These are phyloP conservation scores for Rotaria magnacalcarata DNA, from an alignment of 2,888 invertebrate genomes.

Conservation along the genomic window DNA sequence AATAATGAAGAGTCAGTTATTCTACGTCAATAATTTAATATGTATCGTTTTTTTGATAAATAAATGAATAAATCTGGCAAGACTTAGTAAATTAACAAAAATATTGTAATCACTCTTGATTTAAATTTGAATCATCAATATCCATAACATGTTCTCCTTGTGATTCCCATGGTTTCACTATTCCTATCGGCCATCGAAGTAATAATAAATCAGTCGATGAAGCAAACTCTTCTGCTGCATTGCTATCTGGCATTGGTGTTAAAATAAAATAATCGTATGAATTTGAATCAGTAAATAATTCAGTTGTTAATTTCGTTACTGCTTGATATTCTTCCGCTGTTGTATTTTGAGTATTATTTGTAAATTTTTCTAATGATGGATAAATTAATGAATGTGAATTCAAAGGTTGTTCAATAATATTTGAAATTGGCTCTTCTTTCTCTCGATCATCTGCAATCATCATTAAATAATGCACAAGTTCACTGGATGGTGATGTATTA, in stretches of 20 bases:
- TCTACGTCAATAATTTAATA: too few species aligned
- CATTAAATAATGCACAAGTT: neutral
- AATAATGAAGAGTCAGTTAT: too few species aligned
- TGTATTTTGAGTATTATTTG: neutral
- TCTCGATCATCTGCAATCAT: neutral
- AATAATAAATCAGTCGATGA: neutral
- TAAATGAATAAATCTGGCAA: too few species aligned
- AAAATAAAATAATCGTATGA: conserved; percentile 12
- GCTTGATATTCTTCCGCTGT: neutral
- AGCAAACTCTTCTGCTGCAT: neutral
- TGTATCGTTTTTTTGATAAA: too few species aligned
- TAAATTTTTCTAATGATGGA: neutral
- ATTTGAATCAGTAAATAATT: neutral
- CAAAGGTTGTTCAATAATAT: neutral
- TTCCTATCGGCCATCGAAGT: neutral
- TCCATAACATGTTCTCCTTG: neutral
- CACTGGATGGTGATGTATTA: neutral
- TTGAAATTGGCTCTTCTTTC: neutral
- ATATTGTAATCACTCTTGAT: neutral
- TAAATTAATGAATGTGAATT: neutral
- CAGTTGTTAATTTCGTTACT: neutral
- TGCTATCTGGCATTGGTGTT: neutral
- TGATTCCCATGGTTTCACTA: neutral
- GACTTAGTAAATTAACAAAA: too few species aligned
- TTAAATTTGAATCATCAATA: neutral